phyloP scores from a whole-genome alignment of 2,888 invertebrate species.

The Incurvaria masculella region DNA sequence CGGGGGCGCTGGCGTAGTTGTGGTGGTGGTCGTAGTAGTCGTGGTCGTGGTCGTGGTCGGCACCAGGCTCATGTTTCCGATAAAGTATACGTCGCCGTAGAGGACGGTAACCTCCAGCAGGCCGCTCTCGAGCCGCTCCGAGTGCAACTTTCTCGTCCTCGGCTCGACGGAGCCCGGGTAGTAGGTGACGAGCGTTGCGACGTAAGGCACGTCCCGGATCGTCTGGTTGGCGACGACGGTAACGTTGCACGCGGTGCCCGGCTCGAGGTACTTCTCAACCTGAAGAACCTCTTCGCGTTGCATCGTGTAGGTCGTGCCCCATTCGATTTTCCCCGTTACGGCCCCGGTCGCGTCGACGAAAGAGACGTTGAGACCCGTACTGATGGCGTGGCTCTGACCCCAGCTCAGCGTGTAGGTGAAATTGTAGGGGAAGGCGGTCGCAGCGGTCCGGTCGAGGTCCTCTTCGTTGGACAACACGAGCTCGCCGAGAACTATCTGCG shows the following conservation, averaged over 20 bases:
- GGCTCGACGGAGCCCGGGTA: conserved; percentile 60
- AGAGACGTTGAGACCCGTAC: conserved; percentile 65
- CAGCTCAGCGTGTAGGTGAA: conserved; percentile 71
- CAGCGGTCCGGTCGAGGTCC: conserved; percentile 60
- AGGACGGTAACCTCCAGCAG: conserved; percentile 67
- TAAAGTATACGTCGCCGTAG: conserved; percentile 74
- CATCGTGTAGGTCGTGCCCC: conserved; percentile 62
- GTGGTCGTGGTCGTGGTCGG: conserved; percentile 69
- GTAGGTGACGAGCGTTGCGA: conserved; percentile 65
- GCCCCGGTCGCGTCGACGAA: conserved; percentile 60
- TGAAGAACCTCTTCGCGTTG: conserved; percentile 56
- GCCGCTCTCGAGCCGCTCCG: conserved; percentile 62
- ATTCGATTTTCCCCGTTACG: conserved; percentile 59
- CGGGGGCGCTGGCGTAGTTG: conserved; percentile 52
- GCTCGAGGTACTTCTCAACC: conserved; percentile 64
- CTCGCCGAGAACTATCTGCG: conserved; percentile 53
- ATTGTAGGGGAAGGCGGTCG: conserved; percentile 70
- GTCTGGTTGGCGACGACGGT: conserved; percentile 72
- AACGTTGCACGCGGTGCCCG: conserved; percentile 80
- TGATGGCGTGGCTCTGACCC: conserved; percentile 74
- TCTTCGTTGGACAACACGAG: conserved; percentile 50
- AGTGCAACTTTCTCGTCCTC: conserved; percentile 58
- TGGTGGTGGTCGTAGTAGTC: conserved; percentile 60
- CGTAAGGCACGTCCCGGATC: conserved; percentile 71
- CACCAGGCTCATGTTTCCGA: conserved; percentile 70